Evolutionary conservation across 2,797 vertebrate species (phyloP).

Genomic region (Enteromius radiatus): DNA sequence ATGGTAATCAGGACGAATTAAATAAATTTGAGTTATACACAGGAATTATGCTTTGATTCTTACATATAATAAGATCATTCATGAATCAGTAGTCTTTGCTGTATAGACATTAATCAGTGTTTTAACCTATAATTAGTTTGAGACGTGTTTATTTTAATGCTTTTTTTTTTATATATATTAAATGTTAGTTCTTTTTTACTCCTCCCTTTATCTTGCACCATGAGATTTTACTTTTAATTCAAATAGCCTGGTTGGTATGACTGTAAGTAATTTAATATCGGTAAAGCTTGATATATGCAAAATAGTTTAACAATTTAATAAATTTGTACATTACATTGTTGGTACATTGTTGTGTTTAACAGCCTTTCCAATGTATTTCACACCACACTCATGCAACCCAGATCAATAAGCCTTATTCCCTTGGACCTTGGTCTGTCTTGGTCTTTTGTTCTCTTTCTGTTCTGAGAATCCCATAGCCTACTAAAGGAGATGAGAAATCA

Average conservation of each 20-base stretch:
- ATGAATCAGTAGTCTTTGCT: neutral
- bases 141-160: neutral
- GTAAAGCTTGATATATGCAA: neutral
- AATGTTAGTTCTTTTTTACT: neutral
- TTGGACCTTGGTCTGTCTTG: slow-evolving; percentile 38
- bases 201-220: neutral
- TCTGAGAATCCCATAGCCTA: neutral
- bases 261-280: neutral
- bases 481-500: slow-evolving; percentile 6
- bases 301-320: neutral
- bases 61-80: neutral
- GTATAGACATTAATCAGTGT: neutral
- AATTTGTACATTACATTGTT: neutral
- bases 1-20: slow-evolving; percentile 6
- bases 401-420: slow-evolving; percentile 49
- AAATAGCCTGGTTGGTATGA: neutral
- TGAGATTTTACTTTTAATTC: neutral
- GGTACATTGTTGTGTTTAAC: slow-evolving; percentile 9
- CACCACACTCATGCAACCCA: slow-evolving; percentile 16
- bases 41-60: neutral
- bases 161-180: neutral
- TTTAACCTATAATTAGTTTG: neutral
- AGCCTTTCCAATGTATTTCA: slow-evolving; percentile 41
- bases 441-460: slow-evolving; percentile 13
- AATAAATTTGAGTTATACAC: slow-evolving; percentile 1